These are phyloP conservation scores for Pterocles gutturalis DNA, from an alignment of 2,113 vertebrate species.

Conservation along the genomic window DNA sequence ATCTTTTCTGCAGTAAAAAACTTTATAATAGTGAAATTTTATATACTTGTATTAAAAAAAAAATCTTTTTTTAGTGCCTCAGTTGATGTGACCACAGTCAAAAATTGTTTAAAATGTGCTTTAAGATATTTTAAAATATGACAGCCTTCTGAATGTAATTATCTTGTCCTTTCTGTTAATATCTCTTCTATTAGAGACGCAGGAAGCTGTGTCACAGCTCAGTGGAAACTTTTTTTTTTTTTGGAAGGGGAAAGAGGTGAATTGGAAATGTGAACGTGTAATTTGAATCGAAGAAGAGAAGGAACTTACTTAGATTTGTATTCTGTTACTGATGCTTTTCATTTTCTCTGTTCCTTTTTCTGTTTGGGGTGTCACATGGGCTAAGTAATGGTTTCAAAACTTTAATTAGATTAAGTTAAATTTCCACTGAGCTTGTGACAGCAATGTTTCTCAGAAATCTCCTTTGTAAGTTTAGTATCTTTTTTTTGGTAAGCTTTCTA, in stretches of 20 bases:
- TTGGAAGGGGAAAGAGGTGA: background rate
- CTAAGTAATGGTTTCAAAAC: background rate
- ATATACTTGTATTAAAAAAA: background rate
- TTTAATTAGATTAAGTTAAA: background rate
- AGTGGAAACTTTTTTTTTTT: background rate
- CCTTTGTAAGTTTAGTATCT: background rate
- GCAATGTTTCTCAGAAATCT: background rate
- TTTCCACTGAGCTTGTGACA: background rate
- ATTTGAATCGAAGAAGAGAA: background rate
- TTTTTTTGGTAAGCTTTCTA: background rate
- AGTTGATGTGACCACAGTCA: background rate
- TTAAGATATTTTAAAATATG: background rate
- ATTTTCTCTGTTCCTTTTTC: background rate
- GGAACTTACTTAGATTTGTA: background rate
- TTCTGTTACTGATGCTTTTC: background rate
- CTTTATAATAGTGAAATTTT: background rate
- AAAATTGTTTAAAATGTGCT: conserved; percentile 5
- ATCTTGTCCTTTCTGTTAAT: background rate
- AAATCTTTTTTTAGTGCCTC: background rate
- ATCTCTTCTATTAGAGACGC: background rate
- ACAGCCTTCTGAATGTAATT: conserved; percentile 1
- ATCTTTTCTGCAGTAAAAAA: background rate
- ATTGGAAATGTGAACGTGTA: conserved; percentile 9
- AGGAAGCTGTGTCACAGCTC: conserved; percentile 16
- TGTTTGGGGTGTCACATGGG: background rate